Conservation (phyloP, 2,113 vertebrate genomes). For the Ochotona curzoniae region DNA sequence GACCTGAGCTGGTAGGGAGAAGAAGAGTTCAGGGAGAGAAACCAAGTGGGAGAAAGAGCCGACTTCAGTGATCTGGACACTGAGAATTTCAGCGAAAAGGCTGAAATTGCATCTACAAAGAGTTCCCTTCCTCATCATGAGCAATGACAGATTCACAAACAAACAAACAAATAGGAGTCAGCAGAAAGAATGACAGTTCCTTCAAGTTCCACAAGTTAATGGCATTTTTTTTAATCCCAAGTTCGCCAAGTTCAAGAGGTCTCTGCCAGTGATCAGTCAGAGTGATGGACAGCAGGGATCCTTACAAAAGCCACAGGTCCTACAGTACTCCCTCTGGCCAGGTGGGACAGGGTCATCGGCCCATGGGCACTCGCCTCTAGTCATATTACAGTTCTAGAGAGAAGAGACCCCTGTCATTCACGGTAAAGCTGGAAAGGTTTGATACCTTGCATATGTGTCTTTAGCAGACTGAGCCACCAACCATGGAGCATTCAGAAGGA, state of each 20-base stretch:
- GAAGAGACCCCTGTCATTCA: neutral
- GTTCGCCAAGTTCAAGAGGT: conserved; percentile 42
- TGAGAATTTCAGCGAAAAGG: conserved; percentile 23
- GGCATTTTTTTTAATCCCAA: conserved; percentile 54
- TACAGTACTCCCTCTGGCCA: neutral
- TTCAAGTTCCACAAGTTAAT: conserved; percentile 28
- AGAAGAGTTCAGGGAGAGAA: neutral
- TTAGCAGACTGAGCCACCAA: conserved; percentile 6
- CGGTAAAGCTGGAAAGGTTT: neutral
- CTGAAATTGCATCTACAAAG: conserved; percentile 29
- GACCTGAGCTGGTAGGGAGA: accelerated
- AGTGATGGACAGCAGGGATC: neutral
- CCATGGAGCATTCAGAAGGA: neutral
- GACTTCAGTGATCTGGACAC: neutral
- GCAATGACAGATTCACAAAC: neutral
- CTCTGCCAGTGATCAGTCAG: conserved; percentile 20
- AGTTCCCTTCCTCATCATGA: neutral
- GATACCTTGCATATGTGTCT: neutral
- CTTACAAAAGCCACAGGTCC: neutral
- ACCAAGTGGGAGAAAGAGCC: neutral
- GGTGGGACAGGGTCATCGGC: neutral
- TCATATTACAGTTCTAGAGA: neutral
- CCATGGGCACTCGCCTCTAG: neutral
- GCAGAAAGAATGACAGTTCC: conserved; percentile 55
- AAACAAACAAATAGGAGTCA: conserved; percentile 7